Evolutionary conservation across 2,888 invertebrate species (phyloP).

Genomic region (Cerastis rubricosa): DNA sequence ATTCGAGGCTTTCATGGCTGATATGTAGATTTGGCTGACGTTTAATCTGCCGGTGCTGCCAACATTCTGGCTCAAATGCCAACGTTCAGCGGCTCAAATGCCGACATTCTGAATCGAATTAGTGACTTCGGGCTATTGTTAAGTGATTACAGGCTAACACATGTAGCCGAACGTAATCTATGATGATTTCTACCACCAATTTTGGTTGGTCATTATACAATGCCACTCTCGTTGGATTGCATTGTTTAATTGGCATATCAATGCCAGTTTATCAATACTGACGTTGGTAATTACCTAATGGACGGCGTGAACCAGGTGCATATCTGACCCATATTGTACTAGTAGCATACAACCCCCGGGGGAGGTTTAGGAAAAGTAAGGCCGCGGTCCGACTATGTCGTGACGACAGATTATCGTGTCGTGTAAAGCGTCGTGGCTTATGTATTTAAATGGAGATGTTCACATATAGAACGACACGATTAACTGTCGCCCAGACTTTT

Average conservation of each 20-base stretch:
- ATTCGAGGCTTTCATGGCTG: conserved; percentile 3
- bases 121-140: background rate
- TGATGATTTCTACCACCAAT: conserved; percentile 1
- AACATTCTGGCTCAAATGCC: conserved; percentile 4
- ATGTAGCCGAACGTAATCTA: background rate
- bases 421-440: no score
- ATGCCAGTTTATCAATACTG: no score
- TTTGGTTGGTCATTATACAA: background rate
- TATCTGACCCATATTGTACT: background rate
- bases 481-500: no score
- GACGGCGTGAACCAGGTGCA: no score
- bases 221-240: background rate
- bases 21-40: conserved; percentile 23
- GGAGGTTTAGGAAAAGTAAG: no score
- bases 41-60: background rate
- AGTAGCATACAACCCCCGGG: no score
- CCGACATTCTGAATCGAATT: conserved; percentile 6
- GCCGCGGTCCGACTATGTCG: no score
- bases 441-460: no score
- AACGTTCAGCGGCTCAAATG: conserved; percentile 18
- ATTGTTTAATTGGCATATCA: background rate
- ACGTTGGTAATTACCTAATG: background rate
- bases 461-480: no score
- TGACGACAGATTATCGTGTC: no score
- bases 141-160: conserved; percentile 17